Evolutionary conservation across 2,113 vertebrate genomes (phyloP).

Genomic region (Caretta caretta): DNA sequence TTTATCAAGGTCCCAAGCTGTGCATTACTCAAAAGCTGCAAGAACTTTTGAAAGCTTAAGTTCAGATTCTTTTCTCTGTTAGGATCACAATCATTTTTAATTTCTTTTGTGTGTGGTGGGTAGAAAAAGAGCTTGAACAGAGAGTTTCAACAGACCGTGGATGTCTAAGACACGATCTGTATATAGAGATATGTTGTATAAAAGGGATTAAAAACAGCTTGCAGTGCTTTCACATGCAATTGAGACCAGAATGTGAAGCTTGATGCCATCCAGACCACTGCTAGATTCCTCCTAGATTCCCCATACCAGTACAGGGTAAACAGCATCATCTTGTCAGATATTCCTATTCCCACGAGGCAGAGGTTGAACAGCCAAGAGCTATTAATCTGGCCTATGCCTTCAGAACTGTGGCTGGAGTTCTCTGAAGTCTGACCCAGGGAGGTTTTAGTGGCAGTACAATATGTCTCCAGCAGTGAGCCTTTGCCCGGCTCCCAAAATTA

Average conservation of each 20-base stretch:
- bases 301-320: not conserved
- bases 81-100: not conserved
- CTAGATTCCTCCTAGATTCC: conserved; percentile 1
- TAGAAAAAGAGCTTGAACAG: not conserved
- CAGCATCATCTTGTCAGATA: conserved; percentile 11
- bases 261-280: not conserved
- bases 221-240: not conserved
- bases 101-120: not conserved
- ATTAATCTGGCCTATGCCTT: not conserved
- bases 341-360: not conserved
- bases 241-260: not conserved
- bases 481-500: accelerated
- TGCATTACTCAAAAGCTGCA: accelerated
- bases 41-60: not conserved
- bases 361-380: not conserved
- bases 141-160: not conserved
- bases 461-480: accelerated
- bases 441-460: not conserved
- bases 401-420: not conserved
- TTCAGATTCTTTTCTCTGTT: not conserved
- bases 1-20: not conserved
- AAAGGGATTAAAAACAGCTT: not conserved
- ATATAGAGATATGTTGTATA: not conserved
- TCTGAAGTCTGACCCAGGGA: not conserved
- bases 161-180: not conserved